Evolutionary conservation across 2,888 invertebrate genomes (phyloP).

Genomic region (Gari tellinella): DNA sequence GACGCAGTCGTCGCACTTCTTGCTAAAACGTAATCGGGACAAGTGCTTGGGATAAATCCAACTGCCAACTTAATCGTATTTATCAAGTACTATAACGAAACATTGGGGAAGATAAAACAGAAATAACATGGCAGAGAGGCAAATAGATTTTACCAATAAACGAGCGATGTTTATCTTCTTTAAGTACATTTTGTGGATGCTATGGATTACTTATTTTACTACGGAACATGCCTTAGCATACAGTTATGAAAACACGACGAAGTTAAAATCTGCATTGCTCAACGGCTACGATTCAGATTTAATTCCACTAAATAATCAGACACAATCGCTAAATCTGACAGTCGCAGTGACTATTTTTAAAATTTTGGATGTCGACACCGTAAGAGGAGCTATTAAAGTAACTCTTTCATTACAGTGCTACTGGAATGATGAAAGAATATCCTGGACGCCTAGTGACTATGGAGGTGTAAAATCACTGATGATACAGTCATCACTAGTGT

Average conservation of each 20-base stretch:
- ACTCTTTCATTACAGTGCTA: background rate
- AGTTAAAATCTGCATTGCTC: conserved; percentile 16
- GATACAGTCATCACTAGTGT: conserved; percentile 20
- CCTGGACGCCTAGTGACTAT: conserved; percentile 24
- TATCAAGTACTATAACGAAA: too few relatives aligned
- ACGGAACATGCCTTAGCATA: too few relatives aligned
- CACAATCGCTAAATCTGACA: conserved; percentile 18
- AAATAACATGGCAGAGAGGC: too few relatives aligned
- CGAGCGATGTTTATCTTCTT: too few relatives aligned
- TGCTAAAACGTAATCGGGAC: too few relatives aligned
- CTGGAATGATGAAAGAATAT: conserved; percentile 32
- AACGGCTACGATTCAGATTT: conserved; percentile 24
- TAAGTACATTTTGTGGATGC: too few relatives aligned
- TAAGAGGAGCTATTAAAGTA: conserved; percentile 16
- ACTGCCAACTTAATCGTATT: too few relatives aligned
- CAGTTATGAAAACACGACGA: conserved; percentile 15
- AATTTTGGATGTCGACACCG: conserved; percentile 23
- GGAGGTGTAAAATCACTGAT: conserved; percentile 10
- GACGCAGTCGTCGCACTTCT: too few relatives aligned
- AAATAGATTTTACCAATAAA: too few relatives aligned
- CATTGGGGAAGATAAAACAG: too few relatives aligned
- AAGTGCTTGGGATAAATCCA: too few relatives aligned
- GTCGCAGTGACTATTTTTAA: conserved; percentile 12
- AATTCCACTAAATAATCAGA: conserved; percentile 23
- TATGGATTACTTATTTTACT: too few relatives aligned